Evolutionary conservation across 2,888 invertebrate species (phyloP).

Genomic region (Geophilus truncorum): DNA sequence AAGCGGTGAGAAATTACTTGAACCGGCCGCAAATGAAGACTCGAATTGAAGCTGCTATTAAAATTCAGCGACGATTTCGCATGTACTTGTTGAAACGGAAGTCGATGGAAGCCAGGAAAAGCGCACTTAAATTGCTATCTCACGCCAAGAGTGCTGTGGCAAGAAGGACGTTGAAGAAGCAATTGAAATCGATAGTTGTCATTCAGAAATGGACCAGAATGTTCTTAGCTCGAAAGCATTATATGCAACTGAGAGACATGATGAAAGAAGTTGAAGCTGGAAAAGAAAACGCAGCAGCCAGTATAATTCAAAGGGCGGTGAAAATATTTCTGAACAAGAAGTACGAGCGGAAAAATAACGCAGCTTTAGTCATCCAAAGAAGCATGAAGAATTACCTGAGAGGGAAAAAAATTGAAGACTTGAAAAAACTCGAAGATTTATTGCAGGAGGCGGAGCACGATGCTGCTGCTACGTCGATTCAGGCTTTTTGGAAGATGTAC

Average conservation of each 20-base stretch:
- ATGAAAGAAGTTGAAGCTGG: neutral
- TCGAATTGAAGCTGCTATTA: neutral
- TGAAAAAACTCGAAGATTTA: neutral
- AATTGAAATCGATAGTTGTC: neutral
- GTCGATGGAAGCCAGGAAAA: slow-evolving; percentile 35
- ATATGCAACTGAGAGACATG: neutral
- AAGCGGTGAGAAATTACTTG: neutral
- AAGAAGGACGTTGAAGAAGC: neutral
- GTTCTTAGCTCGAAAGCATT: slow-evolving; percentile 34
- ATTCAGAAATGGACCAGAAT: slow-evolving; percentile 5
- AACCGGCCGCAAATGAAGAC: neutral
- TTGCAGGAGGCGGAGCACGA: neutral
- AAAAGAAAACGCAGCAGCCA: neutral
- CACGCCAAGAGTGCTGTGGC: neutral
- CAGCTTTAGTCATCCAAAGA: slow-evolving; percentile 39
- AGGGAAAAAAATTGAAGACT: neutral
- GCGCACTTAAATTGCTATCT: neutral
- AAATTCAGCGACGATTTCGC: slow-evolving; percentile 24
- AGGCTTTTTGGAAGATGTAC: slow-evolving; percentile 36
- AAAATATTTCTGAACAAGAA: neutral
- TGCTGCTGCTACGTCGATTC: slow-evolving; percentile 38
- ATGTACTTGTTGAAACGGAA: slow-evolving; percentile 7
- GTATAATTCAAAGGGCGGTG: neutral
- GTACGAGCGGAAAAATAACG: slow-evolving; percentile 32
- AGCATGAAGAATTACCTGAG: neutral